Conservation (phyloP, 23 tunicate genomes). For the Halocynthia aurantium region DNA sequence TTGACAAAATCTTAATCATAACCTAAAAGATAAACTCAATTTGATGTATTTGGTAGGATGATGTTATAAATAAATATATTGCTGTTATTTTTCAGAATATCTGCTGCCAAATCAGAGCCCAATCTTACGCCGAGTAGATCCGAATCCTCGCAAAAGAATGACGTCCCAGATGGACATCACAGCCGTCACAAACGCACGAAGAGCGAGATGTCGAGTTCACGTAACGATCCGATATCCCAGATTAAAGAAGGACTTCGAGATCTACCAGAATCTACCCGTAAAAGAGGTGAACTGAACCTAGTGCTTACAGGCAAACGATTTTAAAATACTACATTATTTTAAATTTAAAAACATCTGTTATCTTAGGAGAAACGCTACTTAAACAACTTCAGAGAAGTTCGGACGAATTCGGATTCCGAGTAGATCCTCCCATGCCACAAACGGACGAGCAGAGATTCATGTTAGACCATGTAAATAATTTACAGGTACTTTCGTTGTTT, state of each 20-base stretch:
- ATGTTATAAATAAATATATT: too few species aligned
- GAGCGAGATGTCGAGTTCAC: neutral
- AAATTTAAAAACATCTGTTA: neutral
- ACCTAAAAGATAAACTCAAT: too few species aligned
- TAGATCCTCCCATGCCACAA: conserved; percentile 28
- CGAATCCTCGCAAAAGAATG: neutral
- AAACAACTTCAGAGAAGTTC: conserved; percentile 27
- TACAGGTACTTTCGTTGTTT: conserved; percentile 13
- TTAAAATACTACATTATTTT: neutral
- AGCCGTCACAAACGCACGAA: conserved; percentile 1
- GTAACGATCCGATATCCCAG: conserved; percentile 25
- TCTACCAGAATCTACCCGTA: conserved; percentile 34
- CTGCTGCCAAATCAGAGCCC: conserved; percentile 21
- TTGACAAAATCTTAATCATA: too few species aligned
- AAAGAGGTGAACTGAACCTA: conserved; percentile 29
- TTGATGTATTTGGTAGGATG: too few species aligned
- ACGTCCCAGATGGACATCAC: conserved; percentile 3
- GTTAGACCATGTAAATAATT: conserved; percentile 36
- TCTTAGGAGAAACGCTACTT: conserved; percentile 48
- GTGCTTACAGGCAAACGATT: neutral
- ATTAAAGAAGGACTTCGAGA: conserved; percentile 18
- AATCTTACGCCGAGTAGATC: neutral
- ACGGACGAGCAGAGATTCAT: conserved; percentile 42
- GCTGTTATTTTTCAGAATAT: neutral
- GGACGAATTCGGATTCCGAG: conserved; percentile 46